A percentile compares a stretch with the other conserved stretches of the same genome.
Conservation (phyloP, 1,140 invertebrate species). For the Drosophila athabasca region DNA sequence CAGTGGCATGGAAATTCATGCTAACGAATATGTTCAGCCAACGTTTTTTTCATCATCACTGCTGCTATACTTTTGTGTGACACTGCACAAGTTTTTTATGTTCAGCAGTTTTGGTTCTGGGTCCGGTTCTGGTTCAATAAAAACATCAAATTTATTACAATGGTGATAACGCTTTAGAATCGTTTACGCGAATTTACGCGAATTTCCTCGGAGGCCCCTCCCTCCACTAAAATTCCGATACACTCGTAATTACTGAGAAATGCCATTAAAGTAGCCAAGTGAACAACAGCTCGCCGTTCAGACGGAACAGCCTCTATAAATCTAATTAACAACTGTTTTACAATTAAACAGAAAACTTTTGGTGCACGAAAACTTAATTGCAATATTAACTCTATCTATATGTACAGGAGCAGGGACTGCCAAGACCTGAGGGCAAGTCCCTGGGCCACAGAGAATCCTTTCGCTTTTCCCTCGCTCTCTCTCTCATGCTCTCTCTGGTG, state of each 20-base stretch:
- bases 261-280: conserved; percentile 4
- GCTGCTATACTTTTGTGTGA: too few species aligned
- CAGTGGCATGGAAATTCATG: conserved; percentile 21
- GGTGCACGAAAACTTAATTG: conserved; percentile 56
- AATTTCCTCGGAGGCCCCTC: too few species aligned
- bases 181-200: too few species aligned
- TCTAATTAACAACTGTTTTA: conserved; percentile 62
- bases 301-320: conserved; percentile 36
- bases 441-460: conserved; percentile 24
- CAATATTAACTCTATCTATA: conserved; percentile 62
- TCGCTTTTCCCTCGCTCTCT: neutral
- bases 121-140: too few species aligned
- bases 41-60: conserved; percentile 1
- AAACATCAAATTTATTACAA: too few species aligned
- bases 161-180: too few species aligned
- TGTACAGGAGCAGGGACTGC: conserved; percentile 2
- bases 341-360: conserved; percentile 53
- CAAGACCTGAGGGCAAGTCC: conserved; percentile 11
- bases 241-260: neutral
- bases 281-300: conserved; percentile 2
- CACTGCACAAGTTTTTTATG: too few species aligned
- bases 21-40: conserved; percentile 7
- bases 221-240: neutral
- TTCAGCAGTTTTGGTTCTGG: too few species aligned
- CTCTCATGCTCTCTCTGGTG: neutral